A percentile compares a stretch with the other conserved stretches of the same genome.
Evolutionary conservation across 2,888 invertebrate genomes (phyloP).

Genomic region (Campaea margaritaria): DNA sequence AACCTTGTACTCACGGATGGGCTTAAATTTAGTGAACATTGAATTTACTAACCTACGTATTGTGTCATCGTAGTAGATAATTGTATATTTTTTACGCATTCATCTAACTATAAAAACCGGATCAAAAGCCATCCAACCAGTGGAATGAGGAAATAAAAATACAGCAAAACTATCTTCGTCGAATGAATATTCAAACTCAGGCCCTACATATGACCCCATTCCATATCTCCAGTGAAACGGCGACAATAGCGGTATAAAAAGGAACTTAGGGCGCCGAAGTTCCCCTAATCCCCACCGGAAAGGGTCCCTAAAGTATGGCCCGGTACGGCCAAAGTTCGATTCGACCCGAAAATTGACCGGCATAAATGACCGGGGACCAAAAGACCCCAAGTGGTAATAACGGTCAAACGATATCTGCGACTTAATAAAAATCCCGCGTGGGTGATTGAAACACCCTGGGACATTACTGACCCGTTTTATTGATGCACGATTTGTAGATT

Average conservation of each 20-base stretch:
- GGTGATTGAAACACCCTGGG: conserved; percentile 45
- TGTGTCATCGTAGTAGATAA: no score
- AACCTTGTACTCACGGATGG: no score
- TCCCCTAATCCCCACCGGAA: conserved; percentile 42
- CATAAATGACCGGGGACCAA: conserved; percentile 54
- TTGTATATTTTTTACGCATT: no score
- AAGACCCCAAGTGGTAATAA: conserved; percentile 61
- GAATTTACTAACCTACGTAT: no score
- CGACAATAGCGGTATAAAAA: conserved; percentile 43
- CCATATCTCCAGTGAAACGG: conserved; percentile 31
- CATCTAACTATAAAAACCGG: conserved; percentile 1
- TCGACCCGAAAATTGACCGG: conserved; percentile 69
- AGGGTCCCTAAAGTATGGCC: conserved; percentile 45
- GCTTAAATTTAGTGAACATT: no score
- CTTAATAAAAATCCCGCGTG: conserved; percentile 65
- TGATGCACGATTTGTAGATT: conserved; percentile 27
- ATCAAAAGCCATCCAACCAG: conserved; percentile 1
- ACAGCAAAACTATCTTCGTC: conserved; percentile 18
- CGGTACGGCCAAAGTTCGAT: conserved; percentile 49
- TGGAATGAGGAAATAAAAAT: conserved; percentile 8
- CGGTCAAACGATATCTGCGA: conserved; percentile 62
- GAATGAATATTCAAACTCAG: conserved; percentile 37
- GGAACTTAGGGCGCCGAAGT: conserved; percentile 44
- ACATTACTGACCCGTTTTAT: conserved; percentile 35
- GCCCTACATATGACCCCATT: conserved; percentile 29